phyloP scores from a whole-genome alignment of 53 echinoderm and acorn worm genomes.

The Holothuria scabra region DNA sequence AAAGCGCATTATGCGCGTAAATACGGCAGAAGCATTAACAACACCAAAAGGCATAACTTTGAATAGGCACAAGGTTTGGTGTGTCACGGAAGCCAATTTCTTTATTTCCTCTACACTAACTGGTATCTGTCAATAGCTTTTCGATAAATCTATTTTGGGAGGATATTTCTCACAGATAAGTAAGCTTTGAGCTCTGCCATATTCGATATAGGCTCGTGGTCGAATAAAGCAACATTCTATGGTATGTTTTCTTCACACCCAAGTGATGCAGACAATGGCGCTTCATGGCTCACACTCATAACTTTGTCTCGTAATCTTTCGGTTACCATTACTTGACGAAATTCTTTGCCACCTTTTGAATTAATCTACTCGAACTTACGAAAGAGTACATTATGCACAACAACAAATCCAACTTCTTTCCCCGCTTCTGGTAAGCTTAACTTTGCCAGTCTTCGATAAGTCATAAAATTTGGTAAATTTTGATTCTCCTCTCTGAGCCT shows the following conservation, averaged over 20 bases:
- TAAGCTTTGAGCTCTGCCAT: background rate
- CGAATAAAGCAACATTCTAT: background rate
- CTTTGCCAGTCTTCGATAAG: background rate
- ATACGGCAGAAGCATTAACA: conserved; percentile 60
- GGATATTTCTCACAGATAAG: conserved; percentile 34
- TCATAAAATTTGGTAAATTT: background rate
- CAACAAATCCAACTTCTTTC: background rate
- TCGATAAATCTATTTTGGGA: conserved; percentile 56
- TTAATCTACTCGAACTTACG: no score
- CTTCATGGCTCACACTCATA: conserved; percentile 13
- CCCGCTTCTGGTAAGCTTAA: background rate
- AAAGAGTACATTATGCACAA: background rate
- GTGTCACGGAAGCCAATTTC: conserved; percentile 59
- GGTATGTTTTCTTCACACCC: conserved; percentile 1
- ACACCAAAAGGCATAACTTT: conserved; percentile 64
- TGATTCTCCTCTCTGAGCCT: background rate
- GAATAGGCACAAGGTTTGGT: conserved; percentile 54
- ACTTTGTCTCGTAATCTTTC: background rate
- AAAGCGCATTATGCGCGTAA: conserved; percentile 53
- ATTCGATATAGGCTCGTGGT: background rate
- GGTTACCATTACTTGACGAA: background rate
- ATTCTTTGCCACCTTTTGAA: no score
- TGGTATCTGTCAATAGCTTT: conserved; percentile 70
- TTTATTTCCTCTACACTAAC: conserved; percentile 21
- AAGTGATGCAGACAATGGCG: conserved; percentile 18